These are phyloP conservation scores for Erythrolamprus reginae DNA, from an alignment of 2,113 vertebrate genomes.

Conservation along the genomic window DNA sequence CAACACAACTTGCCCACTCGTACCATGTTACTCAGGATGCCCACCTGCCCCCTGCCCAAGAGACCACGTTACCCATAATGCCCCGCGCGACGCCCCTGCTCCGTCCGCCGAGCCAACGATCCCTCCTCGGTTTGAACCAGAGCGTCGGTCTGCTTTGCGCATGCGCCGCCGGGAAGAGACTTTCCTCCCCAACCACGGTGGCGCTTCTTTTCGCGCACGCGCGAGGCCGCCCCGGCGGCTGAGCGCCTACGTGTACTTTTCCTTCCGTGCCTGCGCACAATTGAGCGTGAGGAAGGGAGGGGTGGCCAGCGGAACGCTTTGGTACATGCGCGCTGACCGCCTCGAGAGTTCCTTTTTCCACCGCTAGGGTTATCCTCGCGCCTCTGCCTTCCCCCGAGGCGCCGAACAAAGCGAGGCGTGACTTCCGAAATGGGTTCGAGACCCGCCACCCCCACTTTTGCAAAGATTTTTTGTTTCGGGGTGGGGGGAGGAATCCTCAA, in stretches of 20 bases:
- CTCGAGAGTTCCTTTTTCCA: background rate
- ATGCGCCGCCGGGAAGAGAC: background rate
- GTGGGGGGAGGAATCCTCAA: no score
- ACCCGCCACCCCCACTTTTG: background rate
- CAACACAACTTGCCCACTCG: background rate
- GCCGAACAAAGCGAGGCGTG: background rate
- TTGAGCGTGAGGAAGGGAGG: no score
- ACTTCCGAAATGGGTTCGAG: background rate
- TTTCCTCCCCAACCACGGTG: background rate
- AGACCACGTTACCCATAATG: slow-evolving; percentile 57
- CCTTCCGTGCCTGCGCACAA: background rate
- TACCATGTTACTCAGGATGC: background rate
- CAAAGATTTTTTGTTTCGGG: no score
- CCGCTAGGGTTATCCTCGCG: background rate
- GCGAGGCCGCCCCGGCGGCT: background rate
- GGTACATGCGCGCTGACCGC: background rate
- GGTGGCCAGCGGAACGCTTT: no score
- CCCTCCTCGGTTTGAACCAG: background rate
- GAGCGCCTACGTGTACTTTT: background rate
- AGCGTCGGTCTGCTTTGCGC: background rate
- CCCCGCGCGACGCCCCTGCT: background rate
- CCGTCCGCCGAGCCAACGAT: background rate
- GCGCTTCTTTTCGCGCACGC: slow-evolving; percentile 2
- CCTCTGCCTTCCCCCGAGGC: background rate
- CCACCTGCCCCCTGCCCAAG: background rate